Conservation (phyloP, 1,140 invertebrate species). For the Zaprionus kolodkinae region DNA sequence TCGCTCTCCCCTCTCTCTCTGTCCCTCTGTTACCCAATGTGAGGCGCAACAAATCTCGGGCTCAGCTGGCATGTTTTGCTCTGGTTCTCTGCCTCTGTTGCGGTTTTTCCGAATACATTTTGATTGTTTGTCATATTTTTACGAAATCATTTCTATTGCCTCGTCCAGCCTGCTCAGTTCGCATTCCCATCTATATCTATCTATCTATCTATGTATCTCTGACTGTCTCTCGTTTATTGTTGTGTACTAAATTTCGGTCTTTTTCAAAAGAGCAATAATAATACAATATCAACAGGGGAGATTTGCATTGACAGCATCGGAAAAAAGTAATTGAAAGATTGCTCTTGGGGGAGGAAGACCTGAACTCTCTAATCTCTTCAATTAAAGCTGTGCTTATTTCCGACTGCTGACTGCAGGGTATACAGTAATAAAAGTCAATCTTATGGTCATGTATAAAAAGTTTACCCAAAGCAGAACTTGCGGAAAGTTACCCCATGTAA, state of each 20-base stretch:
- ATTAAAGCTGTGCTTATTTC: background rate
- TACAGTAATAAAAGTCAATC: background rate
- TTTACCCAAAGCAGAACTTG: conserved; percentile 4
- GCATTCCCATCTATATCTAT: background rate
- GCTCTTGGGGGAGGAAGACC: background rate
- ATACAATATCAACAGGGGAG: conserved; percentile 5
- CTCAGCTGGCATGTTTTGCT: conserved; percentile 72
- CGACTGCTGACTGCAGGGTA: background rate
- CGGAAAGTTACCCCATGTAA: conserved; percentile 3
- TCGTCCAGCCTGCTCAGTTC: background rate
- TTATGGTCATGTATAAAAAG: background rate
- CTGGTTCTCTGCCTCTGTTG: conserved; percentile 61
- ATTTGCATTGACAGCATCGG: background rate
- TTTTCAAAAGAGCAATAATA: background rate
- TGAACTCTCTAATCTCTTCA: background rate
- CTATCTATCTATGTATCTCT: background rate
- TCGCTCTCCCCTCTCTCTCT: conserved; percentile 14
- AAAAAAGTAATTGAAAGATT: conserved; percentile 10
- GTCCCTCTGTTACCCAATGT: background rate
- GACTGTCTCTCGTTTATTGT: background rate
- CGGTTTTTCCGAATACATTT: conserved; percentile 72
- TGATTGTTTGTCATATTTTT: conserved; percentile 82
- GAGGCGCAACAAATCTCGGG: conserved; percentile 72
- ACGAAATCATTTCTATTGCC: conserved; percentile 69
- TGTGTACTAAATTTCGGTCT: background rate